These are phyloP conservation scores for Lampris incognitus DNA, from an alignment of 2,113 vertebrate species.

Conservation along the genomic window DNA sequence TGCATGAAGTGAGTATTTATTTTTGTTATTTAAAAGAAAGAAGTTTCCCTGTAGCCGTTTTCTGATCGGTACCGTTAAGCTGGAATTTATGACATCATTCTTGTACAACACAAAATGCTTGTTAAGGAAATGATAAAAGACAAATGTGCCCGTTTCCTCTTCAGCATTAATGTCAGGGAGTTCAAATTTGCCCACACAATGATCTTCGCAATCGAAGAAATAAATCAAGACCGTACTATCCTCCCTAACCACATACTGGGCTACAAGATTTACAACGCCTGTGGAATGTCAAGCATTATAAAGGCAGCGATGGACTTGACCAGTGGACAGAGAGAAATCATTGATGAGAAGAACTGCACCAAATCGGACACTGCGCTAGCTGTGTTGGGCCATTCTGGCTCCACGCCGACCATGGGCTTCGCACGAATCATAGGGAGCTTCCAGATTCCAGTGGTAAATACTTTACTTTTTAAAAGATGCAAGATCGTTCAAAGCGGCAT, in stretches of 20 bases:
- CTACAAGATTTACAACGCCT: slow-evolving; percentile 72
- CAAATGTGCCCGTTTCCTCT: slow-evolving; percentile 6
- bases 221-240: slow-evolving; percentile 64
- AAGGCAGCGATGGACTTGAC: slow-evolving; percentile 60
- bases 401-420: slow-evolving; percentile 66
- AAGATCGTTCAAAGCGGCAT: too few species aligned
- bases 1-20: slow-evolving; percentile 49
- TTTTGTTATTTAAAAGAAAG: not conserved
- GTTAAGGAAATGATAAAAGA: not conserved
- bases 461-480: not conserved
- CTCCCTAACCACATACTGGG: slow-evolving; percentile 65
- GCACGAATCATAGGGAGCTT: slow-evolving; percentile 62
- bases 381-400: slow-evolving; percentile 68
- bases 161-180: slow-evolving; percentile 68
- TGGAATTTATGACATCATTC: not conserved
- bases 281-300: slow-evolving; percentile 65
- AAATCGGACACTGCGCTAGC: slow-evolving; percentile 47
- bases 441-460: slow-evolving; percentile 58
- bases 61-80: not conserved
- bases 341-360: slow-evolving; percentile 58
- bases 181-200: slow-evolving; percentile 72
- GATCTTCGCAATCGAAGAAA: slow-evolving; percentile 72
- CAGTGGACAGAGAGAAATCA: slow-evolving; percentile 46
- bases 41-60: not conserved
- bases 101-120: not conserved